Evolutionary conservation across 2,113 vertebrate species (phyloP), one percentile per base, ranked within the genome.

Genomic region (Cololabis saira): DNA sequence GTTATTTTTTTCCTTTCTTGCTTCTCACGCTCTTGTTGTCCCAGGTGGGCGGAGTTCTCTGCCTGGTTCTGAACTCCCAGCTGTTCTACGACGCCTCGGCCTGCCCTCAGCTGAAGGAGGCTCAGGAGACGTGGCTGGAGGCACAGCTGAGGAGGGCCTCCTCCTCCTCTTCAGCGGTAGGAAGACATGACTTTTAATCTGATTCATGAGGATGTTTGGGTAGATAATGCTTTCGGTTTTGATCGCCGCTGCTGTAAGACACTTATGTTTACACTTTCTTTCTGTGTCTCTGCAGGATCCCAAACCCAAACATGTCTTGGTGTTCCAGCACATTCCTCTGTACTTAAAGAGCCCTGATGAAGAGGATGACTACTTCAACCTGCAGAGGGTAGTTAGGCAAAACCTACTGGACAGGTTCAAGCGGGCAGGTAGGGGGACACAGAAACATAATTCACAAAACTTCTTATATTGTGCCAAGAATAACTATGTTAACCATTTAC

Each of bases 311-410:
- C 95, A 98, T 3, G 56, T 95, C 6, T 44, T 99, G 30, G 89
- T 98, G 56, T 98, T 99, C 86, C 98, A 99, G 89, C 97, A 99
- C 87, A 97, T 99, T 74, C 98, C 96, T 0, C 91, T 98, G 6
- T 99, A 96, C 75, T 78, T 97, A 9, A 83, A 74, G 45, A 86
- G 74, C 1, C 92, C 95, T 0, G 91, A 96, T 0, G 97, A 99
- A 85, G 96, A 96, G 0, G 86, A 98, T 0, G 74, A 94, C 89
- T 99, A 99, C 90, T 98, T 99, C 91, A 99, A 96, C 92, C 85
- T 99, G 74, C 86, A 93, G 68, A 93, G 62, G 71, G 52, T 43
- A 0, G 66, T 95, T 61, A 94, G 98, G 37, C 91, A 86, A 43
- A 87, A 89, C 41, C 74, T 99, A 74, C 83, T 97, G 56, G 93